Conservation (phyloP, 2,113 vertebrate species). For the Tauraco erythrolophus region DNA sequence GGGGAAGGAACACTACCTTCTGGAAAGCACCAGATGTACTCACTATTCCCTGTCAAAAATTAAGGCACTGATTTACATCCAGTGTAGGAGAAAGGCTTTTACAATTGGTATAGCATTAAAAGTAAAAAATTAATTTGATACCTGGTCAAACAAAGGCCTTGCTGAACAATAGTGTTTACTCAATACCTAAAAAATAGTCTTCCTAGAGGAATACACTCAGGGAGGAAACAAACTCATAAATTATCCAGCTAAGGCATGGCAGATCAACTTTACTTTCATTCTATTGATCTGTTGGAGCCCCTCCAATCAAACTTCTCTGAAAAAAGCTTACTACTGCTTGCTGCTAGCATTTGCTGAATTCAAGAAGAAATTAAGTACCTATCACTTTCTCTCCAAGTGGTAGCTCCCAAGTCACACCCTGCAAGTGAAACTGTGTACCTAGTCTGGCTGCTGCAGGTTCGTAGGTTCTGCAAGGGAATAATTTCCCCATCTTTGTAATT, state of each 20-base stretch:
- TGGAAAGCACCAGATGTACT: background rate
- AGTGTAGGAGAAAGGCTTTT: background rate
- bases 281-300: background rate
- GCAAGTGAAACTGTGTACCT: accelerated
- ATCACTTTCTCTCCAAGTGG: background rate
- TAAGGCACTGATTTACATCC: background rate
- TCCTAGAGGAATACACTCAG: background rate
- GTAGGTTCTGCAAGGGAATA: background rate
- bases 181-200: background rate
- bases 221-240: background rate
- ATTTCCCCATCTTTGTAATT: no score
- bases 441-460: background rate
- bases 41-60: background rate
- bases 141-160: background rate
- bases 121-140: background rate
- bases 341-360: background rate
- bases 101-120: background rate
- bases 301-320: background rate
- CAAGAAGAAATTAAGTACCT: background rate
- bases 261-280: background rate
- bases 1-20: background rate
- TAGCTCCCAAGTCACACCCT: background rate
- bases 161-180: background rate
- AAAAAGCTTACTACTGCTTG: background rate
- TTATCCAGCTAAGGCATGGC: background rate